Evolutionary conservation across 1,140 invertebrate species (phyloP).

Genomic region (Eriocheir sinensis): DNA sequence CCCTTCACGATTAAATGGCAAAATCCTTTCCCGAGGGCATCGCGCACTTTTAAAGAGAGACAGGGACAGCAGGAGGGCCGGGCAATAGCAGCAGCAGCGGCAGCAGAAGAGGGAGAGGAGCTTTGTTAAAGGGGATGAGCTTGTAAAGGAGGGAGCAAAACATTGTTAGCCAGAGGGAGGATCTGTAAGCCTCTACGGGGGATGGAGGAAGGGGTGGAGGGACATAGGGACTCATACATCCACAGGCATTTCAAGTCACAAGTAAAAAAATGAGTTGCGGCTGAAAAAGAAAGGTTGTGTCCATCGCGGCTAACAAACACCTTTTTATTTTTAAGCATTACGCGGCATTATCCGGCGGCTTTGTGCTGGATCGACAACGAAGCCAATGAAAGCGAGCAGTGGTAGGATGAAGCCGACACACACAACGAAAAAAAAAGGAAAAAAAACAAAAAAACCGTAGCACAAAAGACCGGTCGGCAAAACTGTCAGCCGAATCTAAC

Average conservation of each 20-base stretch:
- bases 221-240: no score
- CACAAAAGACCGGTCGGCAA: not conserved
- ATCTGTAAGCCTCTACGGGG: not conserved
- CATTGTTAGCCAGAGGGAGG: not conserved
- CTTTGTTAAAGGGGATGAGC: conserved; percentile 16
- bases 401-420: no score
- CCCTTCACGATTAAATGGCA: conserved; percentile 12
- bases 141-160: conserved; percentile 16
- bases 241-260: not conserved
- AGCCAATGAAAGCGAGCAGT: not conserved
- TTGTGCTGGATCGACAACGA: not conserved
- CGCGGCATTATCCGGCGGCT: not conserved
- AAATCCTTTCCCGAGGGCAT: conserved; percentile 10
- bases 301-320: not conserved
- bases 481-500: not conserved
- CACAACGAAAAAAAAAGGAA: not conserved
- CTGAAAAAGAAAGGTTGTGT: not conserved
- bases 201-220: not conserved
- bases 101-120: conserved; percentile 1
- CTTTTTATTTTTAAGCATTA: not conserved
- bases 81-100: not conserved
- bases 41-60: not conserved
- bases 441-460: not conserved
- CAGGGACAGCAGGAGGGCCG: not conserved
- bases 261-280: not conserved